Conservation (phyloP, 2,113 vertebrate species). For the Puntigrus tetrazona region DNA sequence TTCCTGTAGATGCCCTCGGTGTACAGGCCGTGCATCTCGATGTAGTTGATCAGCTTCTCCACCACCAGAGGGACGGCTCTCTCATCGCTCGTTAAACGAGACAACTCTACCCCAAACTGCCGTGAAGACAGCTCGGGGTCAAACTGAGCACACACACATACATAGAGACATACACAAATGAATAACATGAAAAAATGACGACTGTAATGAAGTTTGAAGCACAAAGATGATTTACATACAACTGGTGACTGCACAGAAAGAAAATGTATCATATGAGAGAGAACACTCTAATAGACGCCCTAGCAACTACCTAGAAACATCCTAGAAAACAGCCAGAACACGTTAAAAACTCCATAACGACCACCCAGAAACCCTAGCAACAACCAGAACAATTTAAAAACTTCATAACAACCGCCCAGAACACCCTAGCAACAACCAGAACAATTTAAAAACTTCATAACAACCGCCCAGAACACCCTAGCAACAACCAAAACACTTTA, state of each 20-base stretch:
- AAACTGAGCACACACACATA: conserved; percentile 74
- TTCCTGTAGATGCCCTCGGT: conserved; percentile 98
- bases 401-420: no score
- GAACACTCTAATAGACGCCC: no score
- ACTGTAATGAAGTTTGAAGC: neutral
- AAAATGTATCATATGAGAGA: neutral
- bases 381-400: no score
- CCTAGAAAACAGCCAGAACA: no score
- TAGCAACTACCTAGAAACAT: no score
- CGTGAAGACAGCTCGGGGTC: conserved; percentile 90
- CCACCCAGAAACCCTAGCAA: no score
- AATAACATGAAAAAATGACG: neutral
- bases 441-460: no score
- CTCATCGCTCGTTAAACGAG: conserved; percentile 91
- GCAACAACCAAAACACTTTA: no score
- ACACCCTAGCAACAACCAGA: no score
- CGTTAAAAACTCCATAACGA: no score
- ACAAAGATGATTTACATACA: conserved; percentile 9
- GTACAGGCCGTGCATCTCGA: conserved; percentile 98
- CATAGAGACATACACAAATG: neutral
- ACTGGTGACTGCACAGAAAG: neutral
- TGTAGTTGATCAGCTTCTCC: conserved; percentile 98
- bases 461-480: no score
- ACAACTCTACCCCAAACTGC: conserved; percentile 94
- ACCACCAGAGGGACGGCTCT: conserved; percentile 89